Evolutionary conservation across 2,797 vertebrate genomes (phyloP).

Genomic region (Lagorchestes hirsutus): DNA sequence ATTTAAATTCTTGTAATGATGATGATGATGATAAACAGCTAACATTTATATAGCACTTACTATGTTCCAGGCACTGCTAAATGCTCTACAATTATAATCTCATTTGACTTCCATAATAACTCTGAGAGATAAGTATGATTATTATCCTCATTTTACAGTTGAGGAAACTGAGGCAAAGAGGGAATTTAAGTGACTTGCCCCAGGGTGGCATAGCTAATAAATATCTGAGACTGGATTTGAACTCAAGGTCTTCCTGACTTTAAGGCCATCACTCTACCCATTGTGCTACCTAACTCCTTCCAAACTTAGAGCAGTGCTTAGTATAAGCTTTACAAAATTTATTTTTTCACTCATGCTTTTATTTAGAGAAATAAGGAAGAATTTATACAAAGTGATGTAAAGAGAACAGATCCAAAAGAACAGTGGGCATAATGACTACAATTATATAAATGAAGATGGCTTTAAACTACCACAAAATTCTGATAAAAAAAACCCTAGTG

Average conservation of each 20-base stretch:
- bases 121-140: background rate
- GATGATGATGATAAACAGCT: background rate
- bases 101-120: background rate
- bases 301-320: background rate
- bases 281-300: background rate
- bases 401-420: background rate
- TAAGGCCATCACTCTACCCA: background rate
- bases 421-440: background rate
- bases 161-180: too few relatives aligned
- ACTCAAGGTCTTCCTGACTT: background rate
- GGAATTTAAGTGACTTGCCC: too few relatives aligned
- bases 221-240: background rate
- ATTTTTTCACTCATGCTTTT: background rate
- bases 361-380: background rate
- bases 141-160: background rate
- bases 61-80: background rate
- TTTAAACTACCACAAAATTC: background rate
- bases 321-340: background rate
- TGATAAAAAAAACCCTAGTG: background rate
- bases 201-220: too few relatives aligned
- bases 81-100: background rate
- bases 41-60: background rate
- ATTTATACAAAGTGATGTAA: background rate
- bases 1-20: background rate
- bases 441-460: background rate